A percentile compares a stretch with the other conserved stretches of the same genome.
Evolutionary conservation across 1,140 invertebrate species (phyloP).

Genomic region (Forficula auricularia): DNA sequence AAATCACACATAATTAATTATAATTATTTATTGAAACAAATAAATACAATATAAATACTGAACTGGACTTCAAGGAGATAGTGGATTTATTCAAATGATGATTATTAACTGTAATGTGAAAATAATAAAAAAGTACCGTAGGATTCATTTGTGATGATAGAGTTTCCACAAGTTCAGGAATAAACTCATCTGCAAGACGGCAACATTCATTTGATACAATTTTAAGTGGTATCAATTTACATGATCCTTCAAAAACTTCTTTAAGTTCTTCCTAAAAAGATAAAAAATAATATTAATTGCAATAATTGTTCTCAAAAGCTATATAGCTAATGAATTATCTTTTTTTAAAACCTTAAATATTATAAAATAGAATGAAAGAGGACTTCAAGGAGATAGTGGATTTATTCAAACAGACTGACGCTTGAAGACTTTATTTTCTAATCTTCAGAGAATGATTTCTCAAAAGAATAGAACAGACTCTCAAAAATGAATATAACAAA

Average conservation of each 20-base stretch:
- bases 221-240: slow-evolving; percentile 62
- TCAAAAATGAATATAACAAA: too few species aligned
- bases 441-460: too few species aligned
- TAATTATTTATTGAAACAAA: too few species aligned
- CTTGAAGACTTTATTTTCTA: too few species aligned
- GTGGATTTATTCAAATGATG: slow-evolving; percentile 17
- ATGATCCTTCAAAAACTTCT: slow-evolving; percentile 76
- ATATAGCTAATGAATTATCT: neutral
- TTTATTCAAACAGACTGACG: too few species aligned
- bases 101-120: too few species aligned
- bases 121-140: slow-evolving; percentile 23
- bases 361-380: neutral
- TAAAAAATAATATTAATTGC: slow-evolving; percentile 10
- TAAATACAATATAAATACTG: too few species aligned
- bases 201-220: slow-evolving; percentile 58
- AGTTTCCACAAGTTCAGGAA: slow-evolving; percentile 72
- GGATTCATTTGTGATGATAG: slow-evolving; percentile 75
- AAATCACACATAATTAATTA: too few species aligned
- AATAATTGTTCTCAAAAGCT: neutral
- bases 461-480: too few species aligned
- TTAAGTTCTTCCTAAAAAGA: slow-evolving; percentile 55
- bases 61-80: slow-evolving; percentile 34
- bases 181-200: slow-evolving; percentile 64
- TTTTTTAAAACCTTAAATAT: neutral
- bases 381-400: too few species aligned